These are phyloP conservation scores for Mastigias papua DNA, from an alignment of 30 jellyfish, hydroid and myxozoan species.

Conservation along the genomic window DNA sequence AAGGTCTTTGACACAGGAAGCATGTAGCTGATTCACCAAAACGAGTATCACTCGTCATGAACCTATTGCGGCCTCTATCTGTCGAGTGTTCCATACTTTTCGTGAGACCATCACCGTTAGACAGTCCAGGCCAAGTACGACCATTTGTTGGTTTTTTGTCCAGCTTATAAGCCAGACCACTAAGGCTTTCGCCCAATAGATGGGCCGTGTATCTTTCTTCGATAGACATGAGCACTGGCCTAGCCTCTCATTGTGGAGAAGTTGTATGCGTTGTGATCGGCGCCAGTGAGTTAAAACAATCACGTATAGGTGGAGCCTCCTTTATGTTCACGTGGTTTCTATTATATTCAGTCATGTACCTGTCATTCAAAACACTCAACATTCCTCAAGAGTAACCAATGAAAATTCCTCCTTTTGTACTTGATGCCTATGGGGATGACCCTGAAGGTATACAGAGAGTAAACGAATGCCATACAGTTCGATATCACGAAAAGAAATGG, in stretches of 20 bases:
- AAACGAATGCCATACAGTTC: not conserved
- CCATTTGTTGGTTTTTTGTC: slow-evolving; percentile 67
- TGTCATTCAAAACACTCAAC: slow-evolving; percentile 74
- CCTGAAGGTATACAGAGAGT: not conserved
- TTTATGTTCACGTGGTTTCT: slow-evolving; percentile 71
- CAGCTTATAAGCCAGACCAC: slow-evolving; percentile 39
- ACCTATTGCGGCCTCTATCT: slow-evolving; percentile 40
- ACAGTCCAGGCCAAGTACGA: slow-evolving; percentile 39
- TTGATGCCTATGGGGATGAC: slow-evolving; percentile 32
- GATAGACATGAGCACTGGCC: slow-evolving; percentile 72
- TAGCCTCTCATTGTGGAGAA: slow-evolving; percentile 59
- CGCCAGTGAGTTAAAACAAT: slow-evolving; percentile 70
- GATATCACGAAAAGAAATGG: slow-evolving; percentile 5
- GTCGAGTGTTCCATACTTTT: slow-evolving; percentile 32
- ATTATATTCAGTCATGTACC: slow-evolving; percentile 76
- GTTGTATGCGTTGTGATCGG: slow-evolving; percentile 65
- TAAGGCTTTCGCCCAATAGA: slow-evolving; percentile 75
- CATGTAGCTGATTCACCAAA: slow-evolving; percentile 75
- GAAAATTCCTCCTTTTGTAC: slow-evolving; percentile 13
- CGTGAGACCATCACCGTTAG: slow-evolving; percentile 52
- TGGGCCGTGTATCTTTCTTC: slow-evolving; percentile 73
- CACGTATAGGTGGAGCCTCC: slow-evolving; percentile 66
- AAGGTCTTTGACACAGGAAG: slow-evolving; percentile 74
- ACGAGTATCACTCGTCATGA: slow-evolving; percentile 73
- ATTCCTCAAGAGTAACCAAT: slow-evolving; percentile 45